These are phyloP conservation scores for Papilio polyxenes DNA, from an alignment of 1,140 invertebrate genomes.

Conservation along the genomic window DNA sequence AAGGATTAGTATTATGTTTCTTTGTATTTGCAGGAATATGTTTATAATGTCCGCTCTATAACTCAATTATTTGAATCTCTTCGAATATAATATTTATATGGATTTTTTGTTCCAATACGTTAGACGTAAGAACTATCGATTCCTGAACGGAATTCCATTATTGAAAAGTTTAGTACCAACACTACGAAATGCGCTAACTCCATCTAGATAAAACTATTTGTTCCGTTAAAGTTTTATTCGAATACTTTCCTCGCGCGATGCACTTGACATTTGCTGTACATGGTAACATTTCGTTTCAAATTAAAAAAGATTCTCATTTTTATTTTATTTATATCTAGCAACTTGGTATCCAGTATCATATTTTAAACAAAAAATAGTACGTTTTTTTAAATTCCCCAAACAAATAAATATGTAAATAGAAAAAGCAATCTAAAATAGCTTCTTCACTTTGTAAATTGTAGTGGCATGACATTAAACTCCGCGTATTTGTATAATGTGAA, in stretches of 20 bases:
- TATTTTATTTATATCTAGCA: neutral
- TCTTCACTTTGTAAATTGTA: too few species aligned
- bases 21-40: too few species aligned
- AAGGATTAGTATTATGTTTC: too few species aligned
- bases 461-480: neutral
- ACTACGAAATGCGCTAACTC: conserved; percentile 25
- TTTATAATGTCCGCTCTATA: too few species aligned
- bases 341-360: neutral
- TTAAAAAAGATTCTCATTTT: neutral
- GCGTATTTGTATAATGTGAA: neutral
- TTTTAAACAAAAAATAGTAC: neutral
- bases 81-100: neutral
- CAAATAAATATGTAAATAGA: too few species aligned
- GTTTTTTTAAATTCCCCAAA: too few species aligned
- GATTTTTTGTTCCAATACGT: neutral
- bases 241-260: conserved; percentile 30
- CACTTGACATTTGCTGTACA: conserved; percentile 32
- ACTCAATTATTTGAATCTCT: neutral
- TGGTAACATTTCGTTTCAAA: conserved; percentile 10
- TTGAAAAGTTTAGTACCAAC: conserved; percentile 2
- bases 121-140: neutral
- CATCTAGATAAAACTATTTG: conserved; percentile 27
- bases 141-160: conserved; percentile 5
- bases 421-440: too few species aligned
- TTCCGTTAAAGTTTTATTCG: conserved; percentile 32